Evolutionary conservation across 1,140 invertebrate genomes (phyloP), one percentile per base, ranked within the genome.

Genomic region (Drosophila murphyi): DNA sequence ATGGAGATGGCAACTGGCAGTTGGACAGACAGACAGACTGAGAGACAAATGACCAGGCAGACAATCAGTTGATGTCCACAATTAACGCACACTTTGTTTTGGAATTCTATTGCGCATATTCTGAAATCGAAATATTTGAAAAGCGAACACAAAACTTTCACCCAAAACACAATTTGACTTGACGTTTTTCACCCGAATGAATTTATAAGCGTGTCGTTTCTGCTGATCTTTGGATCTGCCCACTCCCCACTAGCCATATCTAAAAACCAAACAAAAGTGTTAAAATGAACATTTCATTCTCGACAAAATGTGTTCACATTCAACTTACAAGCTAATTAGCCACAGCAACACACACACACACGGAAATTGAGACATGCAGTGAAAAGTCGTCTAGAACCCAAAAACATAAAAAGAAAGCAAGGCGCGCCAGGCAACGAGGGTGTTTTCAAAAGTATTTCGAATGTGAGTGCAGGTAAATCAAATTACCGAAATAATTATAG

Each of bases 251-350:
- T 61, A 32, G 52, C 41, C 45, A 59, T 28, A 45, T 20, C 20
- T 20, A 20, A 20, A 39, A 72, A 41, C 76, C 64, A 57, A 82
- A 86, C 72, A 80, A 87, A 87, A 87, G 83, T 87, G 83, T 87
- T 87, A 88, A 83, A 77, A 80, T 70, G 64, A 77, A 52, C 73
- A 76, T 72, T 76, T 76, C 73, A 76, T 76, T 76, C 64, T 76
- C 59, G 73, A 74, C 64, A 88, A 80, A 81, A 72, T 83, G 79
- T 86, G 76, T 79, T 87, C 82, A 87, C 78, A 76, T 87, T 87
- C 47, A 39, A 65, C 76, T 77, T 80, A 87, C 83, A 87, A 87
- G 80, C 87, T 87, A 87, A 87, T 87, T 88, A 87, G 83, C 83
- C 83, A 80, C 76, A 77, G 61, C 77, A 78, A 78, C 82, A 82